Percentiles rank a stretch among this genome's conserved stretches.
These are phyloP conservation scores for Spilosoma lubricipeda DNA, from an alignment of 2,888 invertebrate species.

Conservation along the genomic window DNA sequence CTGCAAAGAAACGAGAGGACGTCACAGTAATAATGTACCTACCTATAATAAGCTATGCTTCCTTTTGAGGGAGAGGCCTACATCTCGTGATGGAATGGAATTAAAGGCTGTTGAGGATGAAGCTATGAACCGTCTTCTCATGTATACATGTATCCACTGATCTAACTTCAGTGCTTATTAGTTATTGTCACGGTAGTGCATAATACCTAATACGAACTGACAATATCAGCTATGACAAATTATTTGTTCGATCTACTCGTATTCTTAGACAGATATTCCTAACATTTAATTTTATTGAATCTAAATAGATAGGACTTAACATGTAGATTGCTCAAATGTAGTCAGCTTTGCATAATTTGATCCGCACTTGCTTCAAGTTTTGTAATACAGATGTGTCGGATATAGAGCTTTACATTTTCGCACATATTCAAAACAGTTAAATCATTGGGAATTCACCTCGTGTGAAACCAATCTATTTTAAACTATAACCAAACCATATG, in stretches of 20 bases:
- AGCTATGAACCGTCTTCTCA: background rate
- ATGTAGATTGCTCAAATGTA: background rate
- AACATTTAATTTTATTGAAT: background rate
- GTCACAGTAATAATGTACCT: no score
- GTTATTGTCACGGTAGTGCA: no score
- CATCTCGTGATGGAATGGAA: no score
- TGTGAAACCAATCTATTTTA: conserved; percentile 16
- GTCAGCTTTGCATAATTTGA: background rate
- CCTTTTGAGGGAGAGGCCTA: no score
- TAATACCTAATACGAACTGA: background rate
- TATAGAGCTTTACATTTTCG: background rate
- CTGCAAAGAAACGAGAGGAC: background rate
- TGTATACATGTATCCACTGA: no score
- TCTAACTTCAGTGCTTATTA: no score
- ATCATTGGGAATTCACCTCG: conserved; percentile 17
- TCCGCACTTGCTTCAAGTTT: background rate
- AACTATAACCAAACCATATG: background rate
- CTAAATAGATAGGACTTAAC: background rate
- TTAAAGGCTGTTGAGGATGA: no score
- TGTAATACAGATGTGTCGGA: background rate
- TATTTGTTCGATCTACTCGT: background rate
- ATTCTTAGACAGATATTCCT: background rate
- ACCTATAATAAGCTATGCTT: no score
- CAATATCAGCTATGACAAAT: background rate
- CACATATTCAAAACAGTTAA: conserved; percentile 11